phyloP scores from a whole-genome alignment of 2,797 vertebrate species.

The Crenuchus spilurus region DNA sequence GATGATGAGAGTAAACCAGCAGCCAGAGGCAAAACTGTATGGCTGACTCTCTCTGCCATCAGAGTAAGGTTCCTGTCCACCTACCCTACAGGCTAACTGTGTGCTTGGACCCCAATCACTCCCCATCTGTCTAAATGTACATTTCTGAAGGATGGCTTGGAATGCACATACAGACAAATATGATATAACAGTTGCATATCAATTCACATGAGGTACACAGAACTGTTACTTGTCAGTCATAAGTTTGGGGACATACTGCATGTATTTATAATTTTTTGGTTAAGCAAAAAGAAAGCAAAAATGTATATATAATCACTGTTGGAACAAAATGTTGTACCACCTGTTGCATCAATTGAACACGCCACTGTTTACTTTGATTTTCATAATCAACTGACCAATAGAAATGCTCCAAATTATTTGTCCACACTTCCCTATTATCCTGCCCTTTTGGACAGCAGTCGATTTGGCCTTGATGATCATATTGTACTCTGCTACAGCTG shows the following conservation, averaged over 20 bases:
- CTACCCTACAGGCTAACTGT: neutral
- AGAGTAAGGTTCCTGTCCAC: constrained; percentile 7
- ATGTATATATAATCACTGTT: no score
- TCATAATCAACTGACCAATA: no score
- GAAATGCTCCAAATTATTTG: no score
- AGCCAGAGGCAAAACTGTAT: neutral
- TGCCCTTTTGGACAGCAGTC: no score
- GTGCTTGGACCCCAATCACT: neutral
- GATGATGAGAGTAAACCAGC: constrained; percentile 32
- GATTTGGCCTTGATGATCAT: no score
- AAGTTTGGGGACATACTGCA: neutral
- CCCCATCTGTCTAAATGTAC: constrained; percentile 10
- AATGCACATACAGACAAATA: constrained; percentile 7
- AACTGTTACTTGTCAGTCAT: neutral
- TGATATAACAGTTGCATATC: neutral
- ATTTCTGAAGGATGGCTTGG: neutral
- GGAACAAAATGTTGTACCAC: no score
- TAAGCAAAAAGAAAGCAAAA: no score
- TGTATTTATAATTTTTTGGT: no score
- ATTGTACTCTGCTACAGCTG: no score
- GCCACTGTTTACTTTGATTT: no score
- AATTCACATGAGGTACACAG: neutral
- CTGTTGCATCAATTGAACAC: no score
- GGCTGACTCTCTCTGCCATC: neutral
- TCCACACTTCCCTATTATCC: no score